phyloP scores from a whole-genome alignment of 2,888 invertebrate genomes.

The Limnephilus lunatus region DNA sequence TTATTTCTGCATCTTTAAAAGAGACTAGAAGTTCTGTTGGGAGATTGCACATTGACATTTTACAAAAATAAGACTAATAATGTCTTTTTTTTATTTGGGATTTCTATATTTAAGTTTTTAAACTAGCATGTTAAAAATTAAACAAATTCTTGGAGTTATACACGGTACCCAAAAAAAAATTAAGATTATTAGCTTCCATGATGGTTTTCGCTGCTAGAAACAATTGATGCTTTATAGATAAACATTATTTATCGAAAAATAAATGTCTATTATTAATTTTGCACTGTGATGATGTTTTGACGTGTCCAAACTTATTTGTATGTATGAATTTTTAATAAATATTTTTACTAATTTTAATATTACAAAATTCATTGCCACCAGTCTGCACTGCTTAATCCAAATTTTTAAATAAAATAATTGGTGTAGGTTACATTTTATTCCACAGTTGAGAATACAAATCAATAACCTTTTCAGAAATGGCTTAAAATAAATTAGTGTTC shows the following conservation, averaged over 20 bases:
- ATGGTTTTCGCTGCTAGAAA: not conserved
- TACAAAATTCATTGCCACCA: not conserved
- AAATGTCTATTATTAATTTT: not conserved
- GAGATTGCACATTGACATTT: not conserved
- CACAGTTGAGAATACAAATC: not conserved
- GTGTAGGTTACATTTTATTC: not conserved
- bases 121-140: not conserved
- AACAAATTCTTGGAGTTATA: not conserved
- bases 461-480: not conserved
- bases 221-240: no score
- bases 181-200: not conserved
- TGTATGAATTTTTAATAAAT: not conserved
- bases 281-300: not conserved
- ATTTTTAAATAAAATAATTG: not conserved
- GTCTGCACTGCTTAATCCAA: not conserved
- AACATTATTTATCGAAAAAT: no score
- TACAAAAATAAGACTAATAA: not conserved
- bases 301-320: not conserved
- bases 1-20: constrained; percentile 5
- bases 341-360: not conserved
- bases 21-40: not conserved
- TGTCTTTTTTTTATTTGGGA: not conserved
- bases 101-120: not conserved
- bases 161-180: not conserved
- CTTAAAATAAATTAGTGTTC: not conserved